Evolutionary conservation across 1,140 invertebrate genomes (phyloP), one percentile per base, ranked within the genome.

Genomic region (Rhysida immarginata): DNA sequence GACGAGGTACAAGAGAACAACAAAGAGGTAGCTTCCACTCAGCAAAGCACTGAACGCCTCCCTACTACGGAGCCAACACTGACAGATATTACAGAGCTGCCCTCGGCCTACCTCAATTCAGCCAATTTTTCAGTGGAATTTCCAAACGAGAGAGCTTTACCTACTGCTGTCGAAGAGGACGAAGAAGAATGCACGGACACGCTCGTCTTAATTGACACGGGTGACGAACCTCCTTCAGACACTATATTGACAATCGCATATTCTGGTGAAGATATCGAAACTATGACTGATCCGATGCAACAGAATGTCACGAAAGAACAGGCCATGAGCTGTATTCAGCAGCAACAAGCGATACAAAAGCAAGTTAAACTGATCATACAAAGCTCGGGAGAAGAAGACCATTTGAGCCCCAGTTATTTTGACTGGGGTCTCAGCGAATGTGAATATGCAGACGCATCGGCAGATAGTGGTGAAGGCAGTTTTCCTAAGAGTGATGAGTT

Each of bases 341-440:
- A n/a, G n/a, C n/a, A n/a, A n/a, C n/a, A n/a, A n/a, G n/a, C n/a
- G n/a, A n/a, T n/a, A n/a, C 5, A 5, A 16, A 16, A 5, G 5
- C 29, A 5, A 8, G 29, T 16, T 16, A 35, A 35, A 35, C 29
- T 35, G 16, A 5, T 35, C 5, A 16, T 16, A 8, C 29, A 35
- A 35, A 16, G 29, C 16, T 35, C 29, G 16, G 18, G 18, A 5
- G 44, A n/a, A 20, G 20, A 46, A 46, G 44, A 23, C 23, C 44
- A 46, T 46, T 46, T 46, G 44, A 46, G 44, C 20, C 44, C 44
- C n/a, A 20, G n/a, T 11, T 23, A 20, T 20, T 46, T 46, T 23
- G 23, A 46, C 23, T n/a, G 44, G n/a, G 44, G 44, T 20, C 44
- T 46, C n/a, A 46, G 44, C 44, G 44, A 46, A 20, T 46, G 44